These are phyloP conservation scores for Ostrea denselamellosa DNA, from an alignment of 1,140 invertebrate genomes.

Conservation along the genomic window DNA sequence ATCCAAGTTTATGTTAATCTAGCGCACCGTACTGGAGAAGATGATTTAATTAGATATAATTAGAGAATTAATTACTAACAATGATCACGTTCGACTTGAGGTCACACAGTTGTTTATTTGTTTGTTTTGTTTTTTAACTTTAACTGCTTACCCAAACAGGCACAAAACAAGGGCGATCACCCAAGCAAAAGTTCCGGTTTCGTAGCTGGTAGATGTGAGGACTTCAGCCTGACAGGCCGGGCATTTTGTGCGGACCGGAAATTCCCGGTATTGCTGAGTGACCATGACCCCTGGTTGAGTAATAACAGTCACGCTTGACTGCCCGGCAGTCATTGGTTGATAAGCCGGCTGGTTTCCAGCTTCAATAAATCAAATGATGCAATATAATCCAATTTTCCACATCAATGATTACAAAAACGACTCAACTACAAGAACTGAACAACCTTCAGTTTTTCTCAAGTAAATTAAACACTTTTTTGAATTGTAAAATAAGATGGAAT, in stretches of 20 bases:
- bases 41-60: no score
- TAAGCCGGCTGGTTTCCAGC: background rate
- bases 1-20: no score
- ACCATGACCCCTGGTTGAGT: background rate
- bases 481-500: no score
- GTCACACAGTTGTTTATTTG: no score
- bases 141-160: constrained; percentile 51
- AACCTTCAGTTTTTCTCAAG: no score
- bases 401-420: no score
- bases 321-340: background rate
- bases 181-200: constrained; percentile 53
- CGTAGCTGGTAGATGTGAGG: constrained; percentile 45
- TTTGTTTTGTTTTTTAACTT: background rate
- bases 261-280: constrained; percentile 33
- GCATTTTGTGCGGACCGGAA: constrained; percentile 47
- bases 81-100: no score
- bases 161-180: constrained; percentile 45
- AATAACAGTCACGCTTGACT: background rate
- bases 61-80: no score
- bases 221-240: constrained; percentile 50
- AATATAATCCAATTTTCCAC: background rate
- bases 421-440: no score
- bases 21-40: no score
- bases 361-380: background rate
- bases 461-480: no score